Evolutionary conservation across 2,888 invertebrate species (phyloP).

Genomic region (Drosophila suboccidentalis): DNA sequence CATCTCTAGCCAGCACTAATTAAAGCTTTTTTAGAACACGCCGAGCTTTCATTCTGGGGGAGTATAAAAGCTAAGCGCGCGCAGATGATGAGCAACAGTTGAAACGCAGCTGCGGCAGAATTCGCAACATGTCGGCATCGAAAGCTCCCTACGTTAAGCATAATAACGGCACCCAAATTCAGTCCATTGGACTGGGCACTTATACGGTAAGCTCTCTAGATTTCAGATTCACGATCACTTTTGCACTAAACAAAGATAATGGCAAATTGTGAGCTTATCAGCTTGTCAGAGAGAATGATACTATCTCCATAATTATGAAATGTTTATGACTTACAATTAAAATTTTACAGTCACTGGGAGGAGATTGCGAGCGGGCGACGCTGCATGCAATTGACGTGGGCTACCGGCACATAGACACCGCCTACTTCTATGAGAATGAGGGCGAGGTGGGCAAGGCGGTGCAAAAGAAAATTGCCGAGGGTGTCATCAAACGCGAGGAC

Average conservation of each 20-base stretch:
- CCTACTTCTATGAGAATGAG: constrained; percentile 86
- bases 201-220: constrained; percentile 77
- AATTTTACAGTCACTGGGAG: constrained; percentile 77
- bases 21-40: constrained; percentile 32
- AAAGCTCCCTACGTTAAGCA: constrained; percentile 71
- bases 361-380: constrained; percentile 83
- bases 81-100: constrained; percentile 51
- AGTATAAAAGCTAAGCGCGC: constrained; percentile 36
- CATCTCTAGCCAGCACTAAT: neutral
- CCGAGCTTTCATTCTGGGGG: constrained; percentile 22
- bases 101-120: constrained; percentile 34
- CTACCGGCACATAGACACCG: constrained; percentile 87
- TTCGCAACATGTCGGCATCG: constrained; percentile 56
- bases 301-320: constrained; percentile 8
- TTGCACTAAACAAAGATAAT: neutral
- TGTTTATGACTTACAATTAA: constrained; percentile 25
- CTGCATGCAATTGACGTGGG: constrained; percentile 86
- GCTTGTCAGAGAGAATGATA: constrained; percentile 7
- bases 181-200: constrained; percentile 83
- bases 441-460: constrained; percentile 86
- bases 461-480: constrained; percentile 85
- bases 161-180: constrained; percentile 83
- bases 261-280: constrained; percentile 35
- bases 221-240: constrained; percentile 6
- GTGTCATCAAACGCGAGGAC: constrained; percentile 85